Evolutionary conservation across 2,113 vertebrate species (phyloP), one percentile per base, ranked within the genome.

Genomic region (Rhynchomys soricoides): DNA sequence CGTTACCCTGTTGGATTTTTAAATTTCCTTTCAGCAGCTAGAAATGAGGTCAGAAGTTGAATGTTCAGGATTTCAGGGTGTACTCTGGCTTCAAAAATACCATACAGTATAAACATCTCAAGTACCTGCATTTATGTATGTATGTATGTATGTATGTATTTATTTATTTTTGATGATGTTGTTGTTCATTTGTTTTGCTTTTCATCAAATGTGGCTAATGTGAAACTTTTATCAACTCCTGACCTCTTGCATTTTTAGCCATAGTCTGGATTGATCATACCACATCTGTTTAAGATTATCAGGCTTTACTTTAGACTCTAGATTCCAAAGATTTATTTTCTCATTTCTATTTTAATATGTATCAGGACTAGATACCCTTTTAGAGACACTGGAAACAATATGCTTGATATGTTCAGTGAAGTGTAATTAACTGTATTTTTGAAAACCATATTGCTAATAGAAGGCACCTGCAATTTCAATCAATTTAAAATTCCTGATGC

Each of bases 391-490:
- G 74, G 74, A 48, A 48, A 48, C 43, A 48, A 83, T 92, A n/a
- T n/a, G n/a, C 88, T 95, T 89, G 94, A 37, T 90, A 45, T 94
- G 73, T 95, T 79, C 34, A 89, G 16, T 94, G 95, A 96, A 97
- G 96, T 12, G 77, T 74, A 68, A 75, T 86, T 96, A 95, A 96
- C 96, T 97, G 50, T 93, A 93, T 97, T 97, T 96, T 98, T 96
- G 64, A 97, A 86, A 95, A 75, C 89, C 93, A 86, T 90, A 31
- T 86, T 90, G 97, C n/a, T 93, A 97, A 95, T 97, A 95, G 86
- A 73, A 98, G 43, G 64, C 78, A 75, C 94, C 29, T 68, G 29
- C 64, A 96, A 96, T 96, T 97, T 96, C 45, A 83, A 96, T 98
- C 87, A 87, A 22, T 95, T 96, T 97, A 86, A 96, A 82, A 94